Evolutionary conservation across 2,888 invertebrate species (phyloP), one percentile per base, ranked within the genome.

Genomic region (Megamerina dolium): DNA sequence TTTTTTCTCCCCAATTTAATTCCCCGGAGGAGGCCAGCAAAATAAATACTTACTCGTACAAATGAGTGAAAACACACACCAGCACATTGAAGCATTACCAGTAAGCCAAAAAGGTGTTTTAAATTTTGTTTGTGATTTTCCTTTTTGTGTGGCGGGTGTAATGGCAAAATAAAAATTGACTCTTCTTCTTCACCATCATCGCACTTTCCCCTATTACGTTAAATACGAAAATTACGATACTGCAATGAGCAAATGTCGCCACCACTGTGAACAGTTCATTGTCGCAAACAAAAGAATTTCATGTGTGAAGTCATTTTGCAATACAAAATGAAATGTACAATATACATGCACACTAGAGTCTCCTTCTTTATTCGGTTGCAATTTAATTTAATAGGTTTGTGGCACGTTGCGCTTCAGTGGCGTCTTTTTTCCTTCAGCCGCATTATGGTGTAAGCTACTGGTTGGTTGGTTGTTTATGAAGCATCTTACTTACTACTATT

Each of bases 21-120:
- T 48, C 50, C 48, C 50, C 29, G 27, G 50, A 45, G 50, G 48
- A 36, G 31, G 41, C 17, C 35, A 31, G 38, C 35, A 29, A 41
- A 36, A 19, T 36, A 41, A 43, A 43, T 31, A 36, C 31, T n/a
- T n/a, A 37, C 32, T 18, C 37, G 31, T 9, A 29, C 34, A 37
- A 10, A 12, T 17, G 17, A 21, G 12, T 16, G 18, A 32, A 9
- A 23, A 40, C 42, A 30, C 37, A 23, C 32, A 36, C 16, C 12
- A 13, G 17, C 26, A 5, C 13, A 33, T 13, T 8, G 17, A 9
- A 9, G 23, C 13, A 8, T 19, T n/a, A n/a, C n/a, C n/a, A n/a
- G n/a, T n/a, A n/a, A n/a, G n/a, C n/a, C 21, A 18, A 5, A 18
- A 29, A 38, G 38, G 48, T 60, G 60, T 54, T 58, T 58, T 58